Conservation (phyloP, 2,888 invertebrate species). For the Parapristionchus giblindavisi region DNA sequence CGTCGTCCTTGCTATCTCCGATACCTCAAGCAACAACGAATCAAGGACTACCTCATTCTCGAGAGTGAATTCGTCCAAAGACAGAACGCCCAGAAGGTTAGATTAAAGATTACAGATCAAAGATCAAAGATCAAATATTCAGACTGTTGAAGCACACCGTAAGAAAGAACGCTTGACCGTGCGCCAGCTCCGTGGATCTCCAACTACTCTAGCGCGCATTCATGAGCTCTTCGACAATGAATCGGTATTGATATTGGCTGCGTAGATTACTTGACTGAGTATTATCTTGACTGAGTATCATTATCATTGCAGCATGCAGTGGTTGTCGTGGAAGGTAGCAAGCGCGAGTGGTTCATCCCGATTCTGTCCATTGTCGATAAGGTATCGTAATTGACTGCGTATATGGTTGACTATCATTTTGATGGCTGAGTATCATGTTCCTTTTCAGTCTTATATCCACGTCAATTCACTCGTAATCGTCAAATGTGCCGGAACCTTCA, state of each 20-base stretch:
- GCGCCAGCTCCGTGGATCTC: constrained; percentile 53
- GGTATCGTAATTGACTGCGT: constrained; percentile 17
- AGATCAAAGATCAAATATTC: not conserved
- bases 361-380: constrained; percentile 65
- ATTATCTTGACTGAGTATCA: not conserved
- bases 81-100: constrained; percentile 37
- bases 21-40: constrained; percentile 54
- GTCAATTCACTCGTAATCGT: constrained; percentile 61
- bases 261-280: not conserved
- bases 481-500: constrained; percentile 56
- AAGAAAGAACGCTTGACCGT: constrained; percentile 51
- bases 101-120: not conserved
- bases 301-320: constrained; percentile 52
- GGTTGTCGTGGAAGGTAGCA: constrained; percentile 57
- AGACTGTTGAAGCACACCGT: constrained; percentile 43
- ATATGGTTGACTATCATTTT: too few species aligned
- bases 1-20: constrained; percentile 57
- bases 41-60: constrained; percentile 60
- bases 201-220: constrained; percentile 54
- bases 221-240: constrained; percentile 63
- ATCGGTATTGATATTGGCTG: constrained; percentile 31
- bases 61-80: constrained; percentile 59
- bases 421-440: too few species aligned
- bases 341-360: constrained; percentile 62
- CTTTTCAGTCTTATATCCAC: constrained; percentile 31